phyloP scores from a whole-genome alignment of 2,797 vertebrate species.

The Neomorphus geoffroyi region DNA sequence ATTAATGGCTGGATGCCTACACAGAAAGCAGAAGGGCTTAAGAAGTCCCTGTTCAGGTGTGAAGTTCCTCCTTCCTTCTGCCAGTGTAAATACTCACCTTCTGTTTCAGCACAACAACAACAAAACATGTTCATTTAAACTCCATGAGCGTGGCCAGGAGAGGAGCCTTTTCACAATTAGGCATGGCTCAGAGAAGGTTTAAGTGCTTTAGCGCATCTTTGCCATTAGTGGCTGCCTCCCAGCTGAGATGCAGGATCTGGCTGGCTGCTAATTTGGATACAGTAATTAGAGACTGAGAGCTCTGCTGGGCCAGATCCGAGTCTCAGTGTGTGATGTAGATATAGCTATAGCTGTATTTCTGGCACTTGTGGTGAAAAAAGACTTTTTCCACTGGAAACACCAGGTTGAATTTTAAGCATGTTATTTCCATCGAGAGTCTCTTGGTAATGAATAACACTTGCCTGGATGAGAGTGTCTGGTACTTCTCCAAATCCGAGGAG shows the following conservation, averaged over 20 bases:
- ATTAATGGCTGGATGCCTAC: not conserved
- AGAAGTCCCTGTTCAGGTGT: not conserved
- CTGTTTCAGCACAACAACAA: not conserved
- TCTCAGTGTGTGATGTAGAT: not conserved
- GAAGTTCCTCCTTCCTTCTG: not conserved
- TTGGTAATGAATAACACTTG: not conserved
- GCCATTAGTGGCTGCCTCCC: not conserved
- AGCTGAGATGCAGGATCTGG: not conserved
- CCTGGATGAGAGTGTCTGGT: not conserved
- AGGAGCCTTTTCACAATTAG: not conserved
- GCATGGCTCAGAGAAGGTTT: not conserved
- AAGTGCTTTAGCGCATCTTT: constrained; percentile 16
- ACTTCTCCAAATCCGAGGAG: not conserved
- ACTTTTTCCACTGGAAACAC: not conserved
- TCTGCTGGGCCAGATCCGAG: not conserved
- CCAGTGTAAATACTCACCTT: not conserved
- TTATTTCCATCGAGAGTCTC: not conserved
- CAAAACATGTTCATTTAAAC: not conserved
- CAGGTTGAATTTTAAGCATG: not conserved
- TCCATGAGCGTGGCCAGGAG: rapidly evolving
- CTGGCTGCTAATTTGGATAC: constrained; percentile 5
- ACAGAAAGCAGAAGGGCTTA: not conserved
- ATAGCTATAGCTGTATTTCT: not conserved
- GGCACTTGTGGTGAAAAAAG: not conserved
- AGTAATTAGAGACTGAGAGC: constrained; percentile 16